Evolutionary conservation across 2,113 vertebrate genomes (phyloP), one percentile per base, ranked within the genome.

Genomic region (Pygoscelis adeliae): DNA sequence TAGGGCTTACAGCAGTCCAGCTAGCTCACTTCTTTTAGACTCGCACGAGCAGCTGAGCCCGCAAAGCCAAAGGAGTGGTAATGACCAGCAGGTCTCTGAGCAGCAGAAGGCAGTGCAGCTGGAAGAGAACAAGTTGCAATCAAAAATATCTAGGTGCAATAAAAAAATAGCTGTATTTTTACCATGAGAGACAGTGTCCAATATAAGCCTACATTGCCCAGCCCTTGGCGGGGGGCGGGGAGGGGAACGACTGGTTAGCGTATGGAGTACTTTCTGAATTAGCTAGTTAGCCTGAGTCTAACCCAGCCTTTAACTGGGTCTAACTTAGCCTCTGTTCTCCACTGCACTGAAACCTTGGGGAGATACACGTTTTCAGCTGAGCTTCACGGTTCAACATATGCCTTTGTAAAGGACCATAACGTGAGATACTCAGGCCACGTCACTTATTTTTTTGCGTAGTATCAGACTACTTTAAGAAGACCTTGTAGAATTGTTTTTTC

Each of bases 11-110:
- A 36, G 29, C 15, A 40, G 29, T 13, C 29, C 83, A 19, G 21
- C 25, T 30, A 40, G 5, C 17, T 53, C 38, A 32, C 10, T 47
- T 58, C 10, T 59, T 83, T 34, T 8, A 26, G 32, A 13, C 19
- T 49, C 7, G 0, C 32, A 17, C 0, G 1, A 50, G 36, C 27
- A 30, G 36, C 53, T 20, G 12, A 47, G 52, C 65, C 17, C 1
- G 4, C 52, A 55, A 4, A 38, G 15, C 32, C 56, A 20, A 65
- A 40, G 29, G 49, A 23, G 16, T 3, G 34, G 38, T 21, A 9
- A 25, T 8, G 55, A 29, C 17, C 34, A 79, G 53, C 26, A 67
- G 52, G 46, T 34, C n/a, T 40, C 66, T n/a, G 32, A 67, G 78
- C 53, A 63, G 69, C 55, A 63, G 53, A 30, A 70, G 36, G n/a